phyloP scores from a whole-genome alignment of 2,888 invertebrate species.

The Sabatieria punctata region DNA sequence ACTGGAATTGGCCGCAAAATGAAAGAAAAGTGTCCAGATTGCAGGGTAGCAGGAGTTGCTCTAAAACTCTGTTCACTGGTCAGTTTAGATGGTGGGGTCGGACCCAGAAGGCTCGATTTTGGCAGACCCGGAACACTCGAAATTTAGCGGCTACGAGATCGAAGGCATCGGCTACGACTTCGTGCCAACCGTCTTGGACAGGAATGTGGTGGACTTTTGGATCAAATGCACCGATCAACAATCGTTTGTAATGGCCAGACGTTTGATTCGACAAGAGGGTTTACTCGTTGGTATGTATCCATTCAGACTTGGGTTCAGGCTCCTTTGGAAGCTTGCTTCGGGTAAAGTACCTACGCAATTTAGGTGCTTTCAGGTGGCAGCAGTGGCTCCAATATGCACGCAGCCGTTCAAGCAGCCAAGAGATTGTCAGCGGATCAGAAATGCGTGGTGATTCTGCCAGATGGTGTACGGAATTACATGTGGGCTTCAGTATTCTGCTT shows the following conservation, averaged over 20 bases:
- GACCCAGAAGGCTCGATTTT: conserved; percentile 84
- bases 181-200: conserved; percentile 65
- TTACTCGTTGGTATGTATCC: conserved; percentile 42
- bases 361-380: too few species aligned
- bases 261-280: conserved; percentile 78
- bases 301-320: neutral
- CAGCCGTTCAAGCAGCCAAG: conserved; percentile 36
- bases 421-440: conserved; percentile 59
- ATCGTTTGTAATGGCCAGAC: conserved; percentile 62
- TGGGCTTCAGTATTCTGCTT: conserved; percentile 20
- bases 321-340: too few species aligned
- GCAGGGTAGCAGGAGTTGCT: conserved; percentile 40
- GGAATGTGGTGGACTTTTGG: conserved; percentile 43
- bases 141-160: conserved; percentile 58
- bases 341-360: too few species aligned
- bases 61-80: neutral
- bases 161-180: conserved; percentile 83
- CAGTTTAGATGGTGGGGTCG: conserved; percentile 52
- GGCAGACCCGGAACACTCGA: conserved; percentile 60
- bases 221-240: conserved; percentile 38
- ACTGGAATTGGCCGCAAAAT: conserved; percentile 72
- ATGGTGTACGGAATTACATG: conserved; percentile 92
- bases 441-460: conserved; percentile 77
- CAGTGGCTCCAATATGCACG: too few species aligned
- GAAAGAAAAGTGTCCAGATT: conserved; percentile 61